phyloP scores from a whole-genome alignment of 1,140 invertebrate species.

The Battus philenor region DNA sequence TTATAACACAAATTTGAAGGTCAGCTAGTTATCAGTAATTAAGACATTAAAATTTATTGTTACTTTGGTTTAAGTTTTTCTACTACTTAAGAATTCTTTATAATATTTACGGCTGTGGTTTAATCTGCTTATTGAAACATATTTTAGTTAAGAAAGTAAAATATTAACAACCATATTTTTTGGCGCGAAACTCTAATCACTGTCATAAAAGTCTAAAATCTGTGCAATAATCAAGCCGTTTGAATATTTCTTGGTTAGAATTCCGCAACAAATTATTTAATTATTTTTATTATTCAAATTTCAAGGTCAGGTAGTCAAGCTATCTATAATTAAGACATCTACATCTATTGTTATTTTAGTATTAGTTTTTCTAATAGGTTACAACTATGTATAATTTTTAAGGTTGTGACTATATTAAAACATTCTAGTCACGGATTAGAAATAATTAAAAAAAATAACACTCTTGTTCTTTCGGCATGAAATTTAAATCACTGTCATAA shows the following conservation, averaged over 20 bases:
- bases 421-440: no score
- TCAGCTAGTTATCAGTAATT: background rate
- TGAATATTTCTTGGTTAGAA: background rate
- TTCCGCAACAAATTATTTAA: constrained; percentile 5
- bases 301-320: background rate
- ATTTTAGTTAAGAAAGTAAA: constrained; percentile 13
- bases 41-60: constrained; percentile 7
- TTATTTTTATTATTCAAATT: constrained; percentile 13
- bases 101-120: no score
- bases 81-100: no score
- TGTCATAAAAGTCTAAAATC: constrained; percentile 14
- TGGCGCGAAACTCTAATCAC: constrained; percentile 8
- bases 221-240: constrained; percentile 12
- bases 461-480: no score
- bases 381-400: no score
- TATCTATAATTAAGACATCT: constrained; percentile 6
- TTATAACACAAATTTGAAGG: constrained; percentile 7
- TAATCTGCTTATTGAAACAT: no score
- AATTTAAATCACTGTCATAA: no score
- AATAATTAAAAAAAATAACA: no score
- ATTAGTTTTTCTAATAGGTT: no score
- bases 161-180: constrained; percentile 11
- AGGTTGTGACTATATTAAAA: no score
- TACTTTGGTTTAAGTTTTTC: no score
- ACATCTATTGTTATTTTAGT: background rate